Base-by-base conservation (phyloP, 2,113 vertebrate genomes). In the Cariama cristata region DNA sequence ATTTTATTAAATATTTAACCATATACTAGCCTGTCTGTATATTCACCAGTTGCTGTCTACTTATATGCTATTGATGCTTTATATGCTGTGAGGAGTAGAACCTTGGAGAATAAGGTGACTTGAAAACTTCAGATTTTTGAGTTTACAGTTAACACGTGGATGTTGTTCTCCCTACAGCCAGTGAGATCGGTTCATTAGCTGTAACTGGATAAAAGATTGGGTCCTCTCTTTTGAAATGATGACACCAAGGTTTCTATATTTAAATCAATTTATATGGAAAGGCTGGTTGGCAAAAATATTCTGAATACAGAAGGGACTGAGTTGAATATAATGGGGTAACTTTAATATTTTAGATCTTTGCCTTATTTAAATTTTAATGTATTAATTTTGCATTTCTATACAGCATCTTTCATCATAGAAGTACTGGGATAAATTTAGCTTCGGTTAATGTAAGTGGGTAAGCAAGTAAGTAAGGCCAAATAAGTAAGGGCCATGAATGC, bases 321-420 rank as follows among this genome's bases (percentile, higher is more conserved):
- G 55, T 14, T 45, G 49, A 72, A 63, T 35, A 30, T 6, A 67
- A 30, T 33, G 24, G 45, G 4, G 12, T 58, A 49, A 53, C 11
- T 40, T 84, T 69, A 67, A 32, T 50, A 11, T 62, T 94, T 92
- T 66, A 71, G 13, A 74, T 55, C 38, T 91, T 89, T 74, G 28
- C 47, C 80, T 95, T 68, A 30, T 79, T 96, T 80, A 74, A 93
- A 80, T 86, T 84, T 93, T 92, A 90, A 79, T 93, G 53, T 49
- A 73, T 69, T 86, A 30, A 66, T 79, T 92, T 89, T 91, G 68
- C 26, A 80, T 74, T 92, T 94, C 72, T 74, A 8, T 38, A 42
- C n/a, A 62, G 22, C 24, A 12, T 52, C 59, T 77, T 93, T 94
- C 63, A 71, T n/a, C 9, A 11, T 1, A 11, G 32, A 69, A 81